These are phyloP conservation scores for Cistogaster globosa DNA, from an alignment of 2,888 invertebrate genomes.

Conservation along the genomic window DNA sequence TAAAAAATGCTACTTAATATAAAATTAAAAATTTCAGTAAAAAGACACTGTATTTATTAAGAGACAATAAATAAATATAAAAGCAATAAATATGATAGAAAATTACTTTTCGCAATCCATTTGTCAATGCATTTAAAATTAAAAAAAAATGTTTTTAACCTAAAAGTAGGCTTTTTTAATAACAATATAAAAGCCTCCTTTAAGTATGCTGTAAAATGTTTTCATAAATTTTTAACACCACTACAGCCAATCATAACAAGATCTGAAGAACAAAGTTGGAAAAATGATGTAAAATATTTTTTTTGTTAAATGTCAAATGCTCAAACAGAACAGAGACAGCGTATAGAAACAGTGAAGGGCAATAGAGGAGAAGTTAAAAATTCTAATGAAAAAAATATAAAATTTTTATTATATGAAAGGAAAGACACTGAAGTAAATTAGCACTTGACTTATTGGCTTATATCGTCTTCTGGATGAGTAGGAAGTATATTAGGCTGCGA, in stretches of 20 bases:
- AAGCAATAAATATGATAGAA: background rate
- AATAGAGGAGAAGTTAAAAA: background rate
- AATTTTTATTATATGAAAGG: background rate
- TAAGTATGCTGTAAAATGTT: constrained; percentile 1
- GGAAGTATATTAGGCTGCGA: no score
- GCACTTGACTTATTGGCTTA: no score
- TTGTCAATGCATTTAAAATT: background rate
- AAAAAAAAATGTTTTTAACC: background rate
- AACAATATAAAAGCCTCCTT: background rate
- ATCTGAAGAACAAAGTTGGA: background rate
- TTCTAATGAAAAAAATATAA: background rate
- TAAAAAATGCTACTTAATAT: background rate
- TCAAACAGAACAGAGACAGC: background rate
- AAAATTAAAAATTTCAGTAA: background rate
- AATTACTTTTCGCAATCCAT: background rate
- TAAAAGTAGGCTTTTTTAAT: constrained; percentile 8
- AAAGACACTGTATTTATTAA: background rate
- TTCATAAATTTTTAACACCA: background rate
- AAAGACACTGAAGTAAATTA: no score
- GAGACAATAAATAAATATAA: background rate
- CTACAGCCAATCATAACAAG: background rate
- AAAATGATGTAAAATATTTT: background rate
- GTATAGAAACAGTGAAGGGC: background rate
- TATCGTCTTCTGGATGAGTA: no score
- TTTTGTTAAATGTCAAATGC: constrained; percentile 16